Evolutionary conservation across 1,140 invertebrate genomes (phyloP).

Genomic region (Penaeus indicus): DNA sequence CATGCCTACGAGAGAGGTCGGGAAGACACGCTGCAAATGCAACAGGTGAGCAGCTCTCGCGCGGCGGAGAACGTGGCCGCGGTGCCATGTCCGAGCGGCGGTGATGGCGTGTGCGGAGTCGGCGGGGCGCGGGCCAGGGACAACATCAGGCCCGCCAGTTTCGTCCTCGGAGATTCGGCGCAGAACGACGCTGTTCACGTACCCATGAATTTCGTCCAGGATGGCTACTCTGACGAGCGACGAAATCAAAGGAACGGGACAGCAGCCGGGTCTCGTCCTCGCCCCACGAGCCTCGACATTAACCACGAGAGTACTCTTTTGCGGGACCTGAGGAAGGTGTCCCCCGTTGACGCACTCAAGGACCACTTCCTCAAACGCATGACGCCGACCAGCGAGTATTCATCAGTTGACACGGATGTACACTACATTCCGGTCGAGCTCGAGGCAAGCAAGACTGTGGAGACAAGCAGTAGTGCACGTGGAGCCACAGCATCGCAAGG

Average conservation of each 20-base stretch:
- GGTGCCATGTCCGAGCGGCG: constrained; percentile 25
- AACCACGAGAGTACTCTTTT: constrained; percentile 1
- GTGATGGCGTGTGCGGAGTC: neutral
- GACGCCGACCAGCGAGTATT: neutral
- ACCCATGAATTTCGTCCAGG: neutral
- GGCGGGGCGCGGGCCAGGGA: constrained; percentile 34
- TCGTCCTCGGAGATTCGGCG: constrained; percentile 1
- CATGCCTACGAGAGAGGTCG: too few species aligned
- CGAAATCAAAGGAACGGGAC: too few species aligned
- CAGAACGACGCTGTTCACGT: neutral
- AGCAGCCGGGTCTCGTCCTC: neutral
- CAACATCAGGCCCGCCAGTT: constrained; percentile 26
- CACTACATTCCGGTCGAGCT: constrained; percentile 47
- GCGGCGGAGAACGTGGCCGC: neutral
- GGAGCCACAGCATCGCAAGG: neutral
- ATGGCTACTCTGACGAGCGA: too few species aligned
- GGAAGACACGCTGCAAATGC: neutral
- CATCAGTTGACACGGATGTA: constrained; percentile 6
- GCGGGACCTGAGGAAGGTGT: constrained; percentile 16
- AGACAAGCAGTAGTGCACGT: neutral
- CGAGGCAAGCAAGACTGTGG: constrained; percentile 39
- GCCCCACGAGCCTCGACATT: constrained; percentile 30
- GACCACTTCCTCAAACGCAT: constrained; percentile 33
- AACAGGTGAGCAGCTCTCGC: constrained; percentile 35
- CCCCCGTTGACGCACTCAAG: constrained; percentile 37